Percentiles rank a stretch among this genome's conserved stretches.
Evolutionary conservation across 2,797 vertebrate species (phyloP).

Genomic region (Hemibagrus guttatus): DNA sequence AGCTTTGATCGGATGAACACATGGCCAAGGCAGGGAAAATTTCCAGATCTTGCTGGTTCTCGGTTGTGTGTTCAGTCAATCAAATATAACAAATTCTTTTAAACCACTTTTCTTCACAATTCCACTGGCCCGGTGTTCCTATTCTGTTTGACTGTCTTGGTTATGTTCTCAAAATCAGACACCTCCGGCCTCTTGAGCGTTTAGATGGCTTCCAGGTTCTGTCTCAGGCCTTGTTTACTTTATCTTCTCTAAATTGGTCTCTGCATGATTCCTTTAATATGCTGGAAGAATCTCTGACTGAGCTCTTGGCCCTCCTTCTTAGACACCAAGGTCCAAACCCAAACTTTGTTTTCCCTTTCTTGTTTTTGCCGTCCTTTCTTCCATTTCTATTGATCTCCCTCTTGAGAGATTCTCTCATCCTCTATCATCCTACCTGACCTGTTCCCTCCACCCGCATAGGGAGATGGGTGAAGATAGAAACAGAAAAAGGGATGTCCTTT

Average conservation of each 20-base stretch:
- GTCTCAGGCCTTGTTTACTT: neutral
- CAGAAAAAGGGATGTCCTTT: neutral
- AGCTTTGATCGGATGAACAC: constrained; percentile 25
- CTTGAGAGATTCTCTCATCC: neutral
- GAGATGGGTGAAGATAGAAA: neutral
- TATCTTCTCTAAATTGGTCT: neutral
- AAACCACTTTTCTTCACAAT: neutral
- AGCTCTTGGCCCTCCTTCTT: neutral
- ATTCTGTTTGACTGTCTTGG: neutral
- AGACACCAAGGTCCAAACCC: constrained; percentile 60
- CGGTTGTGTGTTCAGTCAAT: constrained; percentile 1
- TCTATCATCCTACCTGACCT: neutral
- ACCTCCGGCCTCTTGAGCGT: neutral
- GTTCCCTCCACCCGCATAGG: neutral
- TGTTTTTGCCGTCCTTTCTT: constrained; percentile 22
- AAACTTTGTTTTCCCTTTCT: constrained; percentile 54
- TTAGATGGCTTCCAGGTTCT: neutral
- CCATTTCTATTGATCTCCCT: constrained; percentile 4
- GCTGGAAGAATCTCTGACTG: neutral
- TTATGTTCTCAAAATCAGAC: neutral
- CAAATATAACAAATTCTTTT: neutral
- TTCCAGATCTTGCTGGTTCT: constrained; percentile 56
- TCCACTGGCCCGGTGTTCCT: neutral
- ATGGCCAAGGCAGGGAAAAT: constrained; percentile 28
- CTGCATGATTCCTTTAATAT: neutral